phyloP scores from a whole-genome alignment of 23 tunicate species.

The Trididemnum clinides region DNA sequence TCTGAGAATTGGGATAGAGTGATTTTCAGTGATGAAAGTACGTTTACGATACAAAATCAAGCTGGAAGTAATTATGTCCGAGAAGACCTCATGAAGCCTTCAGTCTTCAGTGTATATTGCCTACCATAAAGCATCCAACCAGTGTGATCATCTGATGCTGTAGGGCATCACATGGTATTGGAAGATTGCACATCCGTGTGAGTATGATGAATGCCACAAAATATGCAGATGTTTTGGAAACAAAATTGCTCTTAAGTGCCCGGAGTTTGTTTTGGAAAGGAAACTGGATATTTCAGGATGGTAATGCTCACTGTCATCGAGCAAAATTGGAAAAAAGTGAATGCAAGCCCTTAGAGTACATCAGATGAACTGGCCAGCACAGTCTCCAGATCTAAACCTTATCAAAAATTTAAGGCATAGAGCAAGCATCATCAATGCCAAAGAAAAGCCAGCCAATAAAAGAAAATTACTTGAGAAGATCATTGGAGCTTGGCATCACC shows the following conservation, averaged over 20 bases:
- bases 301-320: slow-evolving; percentile 4
- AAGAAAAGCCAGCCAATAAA: slow-evolving; percentile 1
- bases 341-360: neutral
- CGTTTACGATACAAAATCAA: slow-evolving; percentile 3
- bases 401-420: slow-evolving; percentile 4
- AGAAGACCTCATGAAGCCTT: slow-evolving; percentile 15
- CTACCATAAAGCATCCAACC: neutral
- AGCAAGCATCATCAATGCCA: neutral
- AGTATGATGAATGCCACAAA: neutral
- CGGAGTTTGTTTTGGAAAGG: neutral
- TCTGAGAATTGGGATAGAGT: neutral
- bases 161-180: slow-evolving; percentile 10
- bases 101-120: slow-evolving; percentile 1
- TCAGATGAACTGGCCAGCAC: slow-evolving; percentile 14
- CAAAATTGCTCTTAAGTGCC: slow-evolving; percentile 3
- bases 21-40: slow-evolving; percentile 3
- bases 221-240: slow-evolving; percentile 9
- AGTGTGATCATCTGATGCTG: slow-evolving; percentile 2
- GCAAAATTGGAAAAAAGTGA: slow-evolving; percentile 2
- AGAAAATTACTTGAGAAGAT: neutral
- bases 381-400: slow-evolving; percentile 6
- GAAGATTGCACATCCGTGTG: slow-evolving; percentile 11
- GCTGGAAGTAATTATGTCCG: neutral
- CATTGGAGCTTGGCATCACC: neutral
- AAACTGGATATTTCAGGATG: slow-evolving; percentile 13